Evolutionary conservation across 2,113 vertebrate species (phyloP).

Genomic region (Raja brachyura): DNA sequence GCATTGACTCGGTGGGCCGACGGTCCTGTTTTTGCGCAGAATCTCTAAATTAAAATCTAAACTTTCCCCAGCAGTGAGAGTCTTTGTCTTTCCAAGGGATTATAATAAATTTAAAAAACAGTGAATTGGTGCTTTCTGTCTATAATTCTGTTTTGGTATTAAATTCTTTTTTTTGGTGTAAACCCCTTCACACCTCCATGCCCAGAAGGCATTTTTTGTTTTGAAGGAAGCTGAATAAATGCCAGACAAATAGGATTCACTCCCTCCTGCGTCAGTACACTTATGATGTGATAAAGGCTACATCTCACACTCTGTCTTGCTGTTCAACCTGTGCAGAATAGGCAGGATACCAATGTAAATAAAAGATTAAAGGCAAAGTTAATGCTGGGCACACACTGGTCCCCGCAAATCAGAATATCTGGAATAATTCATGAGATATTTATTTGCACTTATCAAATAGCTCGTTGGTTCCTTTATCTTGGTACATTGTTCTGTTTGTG

Average conservation of each 20-base stretch:
- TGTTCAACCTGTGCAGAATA: background rate
- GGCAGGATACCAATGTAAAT: constrained; percentile 23
- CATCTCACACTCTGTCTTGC: background rate
- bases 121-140: background rate
- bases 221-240: constrained; percentile 17
- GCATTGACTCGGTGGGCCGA: too few relatives aligned
- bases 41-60: too few relatives aligned
- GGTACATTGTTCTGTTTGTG: background rate
- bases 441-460: background rate
- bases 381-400: background rate
- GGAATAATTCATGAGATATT: background rate
- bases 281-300: constrained; percentile 4
- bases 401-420: background rate
- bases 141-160: background rate
- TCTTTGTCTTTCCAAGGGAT: background rate
- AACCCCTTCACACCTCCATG: background rate
- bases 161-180: background rate
- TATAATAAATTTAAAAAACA: background rate
- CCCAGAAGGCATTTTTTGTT: constrained; percentile 11
- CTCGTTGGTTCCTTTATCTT: background rate
- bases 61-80: background rate
- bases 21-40: too few relatives aligned
- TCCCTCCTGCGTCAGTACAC: background rate
- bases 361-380: constrained; percentile 14
- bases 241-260: constrained; percentile 13